Conservation (phyloP, 2,113 vertebrate genomes). For the Stegastes partitus region DNA sequence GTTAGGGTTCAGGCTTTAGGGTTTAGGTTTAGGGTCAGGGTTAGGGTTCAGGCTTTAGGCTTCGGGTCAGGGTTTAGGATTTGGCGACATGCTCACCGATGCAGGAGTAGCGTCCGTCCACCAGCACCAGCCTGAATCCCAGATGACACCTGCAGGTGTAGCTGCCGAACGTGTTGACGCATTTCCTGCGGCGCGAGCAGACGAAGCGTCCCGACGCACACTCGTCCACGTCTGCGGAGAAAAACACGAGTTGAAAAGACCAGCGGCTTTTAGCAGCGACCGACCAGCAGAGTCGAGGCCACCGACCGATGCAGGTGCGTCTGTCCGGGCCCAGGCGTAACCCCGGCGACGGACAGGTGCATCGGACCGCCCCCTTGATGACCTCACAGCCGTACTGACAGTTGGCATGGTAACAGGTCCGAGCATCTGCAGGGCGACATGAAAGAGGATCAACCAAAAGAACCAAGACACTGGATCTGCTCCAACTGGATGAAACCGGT, state of each 20-base stretch:
- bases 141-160: slow-evolving; percentile 93
- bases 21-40: too few relatives aligned
- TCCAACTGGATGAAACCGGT: too few relatives aligned
- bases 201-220: slow-evolving; percentile 85
- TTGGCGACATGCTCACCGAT: slow-evolving; percentile 85
- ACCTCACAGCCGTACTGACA: slow-evolving; percentile 96
- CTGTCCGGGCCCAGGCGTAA: slow-evolving; percentile 90
- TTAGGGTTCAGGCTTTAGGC: too few relatives aligned
- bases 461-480: too few relatives aligned
- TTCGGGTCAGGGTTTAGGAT: too few relatives aligned
- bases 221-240: slow-evolving; percentile 90
- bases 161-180: slow-evolving; percentile 95
- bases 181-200: slow-evolving; percentile 91
- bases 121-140: slow-evolving; percentile 91
- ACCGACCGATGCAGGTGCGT: slow-evolving; percentile 91
- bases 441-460: background rate
- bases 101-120: slow-evolving; percentile 91
- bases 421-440: slow-evolving; percentile 76
- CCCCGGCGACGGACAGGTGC: slow-evolving; percentile 93
- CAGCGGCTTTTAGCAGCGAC: background rate
- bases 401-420: slow-evolving; percentile 92
- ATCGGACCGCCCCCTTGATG: slow-evolving; percentile 89
- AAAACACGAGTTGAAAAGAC: background rate
- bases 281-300: background rate
- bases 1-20: too few relatives aligned